Base-by-base conservation (phyloP, 2,888 invertebrate species). In the Andricus curvator region DNA sequence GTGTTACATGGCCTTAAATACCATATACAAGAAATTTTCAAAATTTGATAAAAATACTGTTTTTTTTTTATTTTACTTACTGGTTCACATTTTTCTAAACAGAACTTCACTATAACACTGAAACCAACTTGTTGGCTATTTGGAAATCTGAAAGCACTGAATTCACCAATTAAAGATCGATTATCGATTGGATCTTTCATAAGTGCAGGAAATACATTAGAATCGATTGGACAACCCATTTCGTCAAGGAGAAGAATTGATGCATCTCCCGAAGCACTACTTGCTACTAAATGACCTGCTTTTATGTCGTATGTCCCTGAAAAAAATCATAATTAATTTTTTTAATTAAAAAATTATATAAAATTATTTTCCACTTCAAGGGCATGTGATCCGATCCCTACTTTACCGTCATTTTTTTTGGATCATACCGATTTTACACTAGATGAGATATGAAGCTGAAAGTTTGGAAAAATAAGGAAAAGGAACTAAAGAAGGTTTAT, bases 71-170 rank as follows among this genome's bases (percentile, higher is more conserved):
- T 3, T 11, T 13, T 44, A 48, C 88, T 93, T 90, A 96, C 96
- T 88, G 94, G 94, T 29, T 94, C 93, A 89, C 98, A 98, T 82
- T 94, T 94, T 2, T 94, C 93, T n/a, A 95, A 93, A 89, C 98
- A 98, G 91, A 97, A 97, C 84, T 96, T 96, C 17, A 98, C 96
- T 92, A 96, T 96, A 2, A 97, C 95, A 87, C 96, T 96, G 90
- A 98, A 98, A 83, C 96, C 94, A 0, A 98, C 96, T 9, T 97
- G 94, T 48, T 96, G 95, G n/a, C 97, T 97, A 17, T 96, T 95
- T 0, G 97, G 96, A 93, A 98, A 98, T 84, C 97, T 96, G 92
- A 98, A 98, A 0, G 97, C 98, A 89, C 96, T 96, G 91, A 97
- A 97, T 29, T 94, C 94, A 5, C 95, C 94, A 0, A 94, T 93